A percentile compares a stretch with the other conserved stretches of the same genome.
Conservation (phyloP, 2,888 invertebrate species). For the Slavum lentiscoides region DNA sequence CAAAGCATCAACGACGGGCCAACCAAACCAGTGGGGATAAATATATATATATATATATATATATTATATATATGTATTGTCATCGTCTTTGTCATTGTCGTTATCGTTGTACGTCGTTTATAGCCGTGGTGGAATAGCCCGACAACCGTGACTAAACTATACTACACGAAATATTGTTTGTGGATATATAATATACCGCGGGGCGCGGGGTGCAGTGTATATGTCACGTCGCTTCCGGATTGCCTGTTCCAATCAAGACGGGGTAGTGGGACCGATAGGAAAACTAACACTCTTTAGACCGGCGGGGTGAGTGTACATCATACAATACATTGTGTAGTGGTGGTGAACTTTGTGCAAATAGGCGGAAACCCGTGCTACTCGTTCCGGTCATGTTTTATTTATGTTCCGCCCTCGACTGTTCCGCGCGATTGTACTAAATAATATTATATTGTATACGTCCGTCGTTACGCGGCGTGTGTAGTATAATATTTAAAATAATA, state of each 20-base stretch:
- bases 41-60: too few species aligned
- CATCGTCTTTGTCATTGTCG: too few species aligned
- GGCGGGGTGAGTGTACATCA: too few species aligned
- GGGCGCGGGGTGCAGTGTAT: not conserved
- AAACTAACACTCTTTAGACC: not conserved
- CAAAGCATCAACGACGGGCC: too few species aligned
- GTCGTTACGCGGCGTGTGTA: not conserved
- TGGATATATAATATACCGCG: not conserved
- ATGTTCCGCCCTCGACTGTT: conserved; percentile 37
- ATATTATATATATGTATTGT: not conserved
- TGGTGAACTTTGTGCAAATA: conserved; percentile 48
- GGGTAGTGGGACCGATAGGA: not conserved
- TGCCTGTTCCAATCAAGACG: not conserved
- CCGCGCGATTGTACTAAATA: conserved; percentile 40
- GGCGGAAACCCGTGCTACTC: conserved; percentile 44
- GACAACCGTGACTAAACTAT: conserved; percentile 46
- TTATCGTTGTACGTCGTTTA: not conserved
- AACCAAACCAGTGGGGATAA: too few species aligned
- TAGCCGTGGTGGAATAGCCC: not conserved
- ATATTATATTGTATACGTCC: not conserved
- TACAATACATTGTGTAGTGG: not conserved
- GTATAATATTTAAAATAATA: too few species aligned
- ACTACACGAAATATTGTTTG: not conserved
- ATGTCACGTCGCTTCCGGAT: conserved; percentile 39
- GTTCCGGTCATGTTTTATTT: conserved; percentile 53